A percentile compares a stretch with the other conserved stretches of the same genome.
These are phyloP conservation scores for Melitaea cinxia DNA, from an alignment of 1,140 invertebrate genomes.

Conservation along the genomic window DNA sequence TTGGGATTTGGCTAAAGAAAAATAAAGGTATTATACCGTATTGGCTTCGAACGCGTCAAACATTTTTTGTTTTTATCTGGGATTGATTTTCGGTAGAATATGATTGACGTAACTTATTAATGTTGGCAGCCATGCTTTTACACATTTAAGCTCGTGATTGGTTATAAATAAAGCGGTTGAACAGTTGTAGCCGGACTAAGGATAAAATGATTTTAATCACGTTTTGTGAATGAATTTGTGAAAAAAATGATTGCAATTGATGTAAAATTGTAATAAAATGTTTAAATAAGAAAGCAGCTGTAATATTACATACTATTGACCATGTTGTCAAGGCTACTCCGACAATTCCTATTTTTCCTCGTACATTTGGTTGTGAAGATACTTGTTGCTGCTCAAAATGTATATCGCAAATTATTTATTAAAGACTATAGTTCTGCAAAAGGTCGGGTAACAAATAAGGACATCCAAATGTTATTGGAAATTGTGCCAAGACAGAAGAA, in stretches of 20 bases:
- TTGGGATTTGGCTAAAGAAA: too few relatives aligned
- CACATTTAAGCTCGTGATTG: constrained; percentile 74
- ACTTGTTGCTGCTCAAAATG: constrained; percentile 76
- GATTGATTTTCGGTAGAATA: too few relatives aligned
- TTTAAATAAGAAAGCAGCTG: constrained; percentile 52
- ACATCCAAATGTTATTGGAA: constrained; percentile 58
- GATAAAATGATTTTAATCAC: constrained; percentile 37
- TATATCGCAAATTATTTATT: constrained; percentile 60
- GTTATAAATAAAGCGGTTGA: constrained; percentile 58
- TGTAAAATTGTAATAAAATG: constrained; percentile 30
- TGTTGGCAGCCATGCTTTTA: constrained; percentile 51
- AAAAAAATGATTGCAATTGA: constrained; percentile 23
- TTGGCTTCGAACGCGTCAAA: too few relatives aligned
- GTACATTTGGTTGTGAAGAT: constrained; percentile 67
- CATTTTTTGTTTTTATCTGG: too few relatives aligned
- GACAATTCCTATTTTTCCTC: constrained; percentile 62
- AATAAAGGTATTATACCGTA: too few relatives aligned
- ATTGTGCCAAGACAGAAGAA: constrained; percentile 62
- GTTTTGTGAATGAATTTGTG: constrained; percentile 32
- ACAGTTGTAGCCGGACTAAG: constrained; percentile 34
- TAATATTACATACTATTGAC: constrained; percentile 36
- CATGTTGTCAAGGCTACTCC: constrained; percentile 67
- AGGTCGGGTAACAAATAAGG: constrained; percentile 54
- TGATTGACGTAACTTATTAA: constrained; percentile 29
- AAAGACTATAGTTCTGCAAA: constrained; percentile 45